Evolutionary conservation across 2,113 vertebrate genomes (phyloP).

Genomic region (Oncorhynchus keta): DNA sequence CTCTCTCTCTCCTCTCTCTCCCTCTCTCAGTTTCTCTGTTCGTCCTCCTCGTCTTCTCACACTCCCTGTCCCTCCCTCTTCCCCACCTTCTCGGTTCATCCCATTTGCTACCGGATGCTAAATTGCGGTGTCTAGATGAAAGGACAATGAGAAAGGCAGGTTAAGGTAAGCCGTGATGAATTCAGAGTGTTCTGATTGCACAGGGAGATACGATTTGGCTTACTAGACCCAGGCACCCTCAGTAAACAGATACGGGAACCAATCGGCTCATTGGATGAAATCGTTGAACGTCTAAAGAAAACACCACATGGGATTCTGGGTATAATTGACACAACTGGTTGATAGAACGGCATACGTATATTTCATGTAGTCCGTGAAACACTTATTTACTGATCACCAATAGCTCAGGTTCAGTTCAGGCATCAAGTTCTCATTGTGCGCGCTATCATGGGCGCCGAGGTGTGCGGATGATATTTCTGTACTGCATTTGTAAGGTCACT

Average conservation of each 20-base stretch:
- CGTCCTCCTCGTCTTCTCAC: no score
- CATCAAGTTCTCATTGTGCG: no score
- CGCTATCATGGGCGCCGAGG: no score
- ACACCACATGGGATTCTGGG: constrained; percentile 66
- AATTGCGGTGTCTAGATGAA: constrained; percentile 71
- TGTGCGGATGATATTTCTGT: no score
- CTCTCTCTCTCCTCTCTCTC: not conserved
- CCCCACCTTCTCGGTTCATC: not conserved
- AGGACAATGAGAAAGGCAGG: constrained; percentile 67
- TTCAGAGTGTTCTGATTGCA: constrained; percentile 44
- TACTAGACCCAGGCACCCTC: constrained; percentile 57
- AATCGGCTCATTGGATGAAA: constrained; percentile 71
- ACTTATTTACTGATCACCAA: no score
- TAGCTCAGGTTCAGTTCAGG: no score
- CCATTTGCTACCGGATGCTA: constrained; percentile 44
- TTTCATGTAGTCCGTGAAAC: no score
- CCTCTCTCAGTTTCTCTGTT: not conserved
- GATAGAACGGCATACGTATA: constrained; percentile 48
- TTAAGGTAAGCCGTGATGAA: constrained; percentile 67
- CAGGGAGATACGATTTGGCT: constrained; percentile 66
- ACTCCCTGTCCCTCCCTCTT: no score
- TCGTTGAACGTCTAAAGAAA: constrained; percentile 71
- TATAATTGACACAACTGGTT: constrained; percentile 71
- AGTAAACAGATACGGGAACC: constrained; percentile 74
- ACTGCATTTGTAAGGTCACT: no score